phyloP scores from a whole-genome alignment of 2,113 vertebrate species.

The Phaethon lepturus region DNA sequence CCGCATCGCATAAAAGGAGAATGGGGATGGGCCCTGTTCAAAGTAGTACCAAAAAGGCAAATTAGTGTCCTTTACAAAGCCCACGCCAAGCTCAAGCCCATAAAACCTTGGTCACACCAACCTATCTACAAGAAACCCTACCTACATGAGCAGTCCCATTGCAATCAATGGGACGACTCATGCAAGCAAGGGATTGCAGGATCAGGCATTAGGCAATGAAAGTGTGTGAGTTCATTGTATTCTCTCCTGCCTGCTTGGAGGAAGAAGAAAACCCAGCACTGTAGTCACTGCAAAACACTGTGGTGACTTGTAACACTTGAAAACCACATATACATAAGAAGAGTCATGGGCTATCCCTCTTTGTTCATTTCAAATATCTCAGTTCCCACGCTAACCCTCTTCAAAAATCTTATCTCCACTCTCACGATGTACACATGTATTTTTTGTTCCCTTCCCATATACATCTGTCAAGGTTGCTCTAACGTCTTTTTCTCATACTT shows the following conservation, averaged over 20 bases:
- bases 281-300: slow-evolving; percentile 26
- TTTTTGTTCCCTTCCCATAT: background rate
- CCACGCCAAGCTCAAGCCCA: background rate
- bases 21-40: background rate
- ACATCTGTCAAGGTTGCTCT: background rate
- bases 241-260: background rate
- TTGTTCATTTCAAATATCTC: background rate
- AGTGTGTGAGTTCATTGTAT: background rate
- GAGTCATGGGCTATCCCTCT: background rate
- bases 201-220: background rate
- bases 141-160: background rate
- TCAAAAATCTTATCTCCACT: background rate
- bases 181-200: background rate
- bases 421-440: background rate
- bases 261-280: slow-evolving; percentile 10
- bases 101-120: background rate
- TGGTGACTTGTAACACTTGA: background rate
- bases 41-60: slow-evolving; percentile 39
- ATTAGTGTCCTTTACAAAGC: slow-evolving; percentile 6
- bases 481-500: background rate
- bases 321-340: background rate
- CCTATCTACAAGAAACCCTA: background rate
- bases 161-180: background rate
- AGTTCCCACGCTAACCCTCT: background rate
- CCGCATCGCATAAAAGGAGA: background rate